A percentile compares a stretch with the other conserved stretches of the same genome.
Evolutionary conservation across 1,140 invertebrate species (phyloP).

Genomic region (Diploscapter pachys): DNA sequence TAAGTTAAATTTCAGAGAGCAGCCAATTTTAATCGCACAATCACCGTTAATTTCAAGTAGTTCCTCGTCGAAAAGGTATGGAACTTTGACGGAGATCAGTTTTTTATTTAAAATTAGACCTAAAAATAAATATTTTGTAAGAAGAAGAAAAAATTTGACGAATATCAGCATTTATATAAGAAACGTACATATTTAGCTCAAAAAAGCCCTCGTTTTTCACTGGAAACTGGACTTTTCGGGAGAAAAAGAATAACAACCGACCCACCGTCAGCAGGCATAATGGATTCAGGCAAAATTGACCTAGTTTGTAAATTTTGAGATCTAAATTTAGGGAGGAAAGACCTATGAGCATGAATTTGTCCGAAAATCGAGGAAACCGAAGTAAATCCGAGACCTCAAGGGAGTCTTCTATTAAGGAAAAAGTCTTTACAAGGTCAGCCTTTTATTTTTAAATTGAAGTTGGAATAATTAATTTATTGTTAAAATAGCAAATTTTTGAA

Average conservation of each 20-base stretch:
- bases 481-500: no score
- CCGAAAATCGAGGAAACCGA: slow-evolving; percentile 11
- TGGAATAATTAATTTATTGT: no score
- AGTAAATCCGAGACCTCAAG: slow-evolving; percentile 17
- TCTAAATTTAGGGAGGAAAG: slow-evolving; percentile 16
- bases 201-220: slow-evolving; percentile 35
- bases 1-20: no score
- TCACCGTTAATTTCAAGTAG: no score
- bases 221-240: slow-evolving; percentile 29
- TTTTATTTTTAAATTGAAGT: no score
- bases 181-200: slow-evolving; percentile 22
- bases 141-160: neutral
- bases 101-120: slow-evolving; percentile 21
- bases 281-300: neutral
- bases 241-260: slow-evolving; percentile 18
- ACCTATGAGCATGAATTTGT: slow-evolving; percentile 26
- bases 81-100: no score
- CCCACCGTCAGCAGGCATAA: slow-evolving; percentile 4
- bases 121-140: slow-evolving; percentile 10
- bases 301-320: neutral
- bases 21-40: no score
- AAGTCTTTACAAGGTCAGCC: neutral
- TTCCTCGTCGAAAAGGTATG: no score
- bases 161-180: no score
- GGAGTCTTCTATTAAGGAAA: neutral